Evolutionary conservation across 2,888 invertebrate genomes (phyloP), one percentile per base, ranked within the genome.

Genomic region (Trissoscelio sp.): DNA sequence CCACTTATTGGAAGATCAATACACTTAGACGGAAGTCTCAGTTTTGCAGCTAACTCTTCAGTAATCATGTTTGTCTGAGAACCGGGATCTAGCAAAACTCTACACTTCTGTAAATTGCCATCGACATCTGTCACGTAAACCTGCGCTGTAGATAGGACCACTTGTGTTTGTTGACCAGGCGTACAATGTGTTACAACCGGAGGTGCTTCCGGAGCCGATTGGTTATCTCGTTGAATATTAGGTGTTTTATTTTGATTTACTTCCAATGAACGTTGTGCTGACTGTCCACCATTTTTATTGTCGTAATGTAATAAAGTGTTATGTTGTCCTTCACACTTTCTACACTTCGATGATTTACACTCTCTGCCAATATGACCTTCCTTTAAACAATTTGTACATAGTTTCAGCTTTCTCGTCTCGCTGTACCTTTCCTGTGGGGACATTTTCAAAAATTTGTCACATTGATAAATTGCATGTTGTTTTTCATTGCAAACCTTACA

Each of bases 371-470:
- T 60, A 11, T 73, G 73, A 5, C 62, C 31, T 9, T 0, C 4
- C 7, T 51, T 60, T 0, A 73, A 16, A n/a, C 62, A 73, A 39
- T 64, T 73, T 0, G 53, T 73, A 20, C 64, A 73, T 6, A 67
- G 9, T 44, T 31, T 55, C 0, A 42, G 44, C 9, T 39, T 9
- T n/a, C 12, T 16, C 3, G 11, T 2, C 20, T 55, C 37, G 1
- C n/a, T 0, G 7, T 55, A 34, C 9, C 55, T 34, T 14, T 3
- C 37, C 11, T 55, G 0, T 6, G 37, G 18, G 0, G 34, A 4
- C 20, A 55, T 1, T n/a, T 6, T n/a, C 20, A 37, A 12, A n/a
- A 55, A 37, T n/a, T 12, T 55, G 5, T 37, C 24, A 37, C 66
- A 67, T 0, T 53, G 4, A 14, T n/a, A 67, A 0, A 67, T 42